These are phyloP conservation scores for Patagioenas fasciata DNA, from an alignment of 2,113 vertebrate genomes.

Conservation along the genomic window DNA sequence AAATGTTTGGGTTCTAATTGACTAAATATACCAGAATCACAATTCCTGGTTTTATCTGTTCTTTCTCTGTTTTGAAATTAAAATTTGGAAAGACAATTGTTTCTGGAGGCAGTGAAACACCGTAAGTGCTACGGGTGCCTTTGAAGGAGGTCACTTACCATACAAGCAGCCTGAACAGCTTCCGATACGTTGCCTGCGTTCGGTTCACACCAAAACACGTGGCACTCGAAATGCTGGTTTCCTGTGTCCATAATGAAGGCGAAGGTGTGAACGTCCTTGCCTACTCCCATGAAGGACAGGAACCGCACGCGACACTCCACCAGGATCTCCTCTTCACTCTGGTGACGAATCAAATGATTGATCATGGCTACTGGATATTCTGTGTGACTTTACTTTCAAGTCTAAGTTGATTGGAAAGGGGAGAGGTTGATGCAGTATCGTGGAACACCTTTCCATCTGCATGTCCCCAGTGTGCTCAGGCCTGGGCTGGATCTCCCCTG, in stretches of 20 bases:
- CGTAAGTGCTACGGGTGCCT: neutral
- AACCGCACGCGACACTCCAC: constrained; percentile 97
- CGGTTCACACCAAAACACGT: constrained; percentile 96
- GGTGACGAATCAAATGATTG: neutral
- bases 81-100: neutral
- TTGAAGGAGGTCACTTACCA: constrained; percentile 80
- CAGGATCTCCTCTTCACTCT: constrained; percentile 90
- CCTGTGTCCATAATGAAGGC: constrained; percentile 99
- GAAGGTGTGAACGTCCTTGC: constrained; percentile 91
- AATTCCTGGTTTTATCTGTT: neutral
- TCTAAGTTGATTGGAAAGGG: neutral
- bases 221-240: constrained; percentile 95
- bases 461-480: neutral
- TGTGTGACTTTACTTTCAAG: neutral
- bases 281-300: constrained; percentile 97
- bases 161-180: constrained; percentile 96
- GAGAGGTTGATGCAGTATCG: neutral
- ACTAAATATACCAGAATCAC: neutral
- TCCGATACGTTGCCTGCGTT: constrained; percentile 93
- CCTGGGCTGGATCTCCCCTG: neutral
- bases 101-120: neutral
- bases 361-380: neutral
- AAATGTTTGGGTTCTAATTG: neutral
- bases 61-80: neutral
- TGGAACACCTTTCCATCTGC: neutral